Evolutionary conservation across 2,888 invertebrate genomes (phyloP), one percentile per base, ranked within the genome.

Genomic region (Myathropa florea): DNA sequence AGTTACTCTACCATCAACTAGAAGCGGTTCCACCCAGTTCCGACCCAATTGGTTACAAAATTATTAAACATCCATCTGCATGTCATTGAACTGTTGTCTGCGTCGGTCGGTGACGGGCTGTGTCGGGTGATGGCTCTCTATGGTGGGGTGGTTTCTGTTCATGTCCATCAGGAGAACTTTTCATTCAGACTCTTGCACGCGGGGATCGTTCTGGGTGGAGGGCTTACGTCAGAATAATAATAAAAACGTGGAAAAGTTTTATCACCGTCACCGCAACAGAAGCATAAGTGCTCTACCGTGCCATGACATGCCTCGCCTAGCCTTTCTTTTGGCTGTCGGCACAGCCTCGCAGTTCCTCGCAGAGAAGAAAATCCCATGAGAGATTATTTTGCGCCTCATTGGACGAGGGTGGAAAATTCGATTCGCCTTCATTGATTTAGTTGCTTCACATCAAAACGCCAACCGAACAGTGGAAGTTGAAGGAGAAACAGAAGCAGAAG

Each of bases 391-490:
- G 61, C 71, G 86, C 86, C 86, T 83, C 86, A 86, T 86, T 86
- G 86, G 86, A 75, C 79, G 70, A 67, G 86, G 86, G 86, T 86
- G 83, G 86, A 83, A 83, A 81, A 86, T 86, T 86, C 85, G 82
- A 82, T 86, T 83, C 86, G 86, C 78, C 83, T 83, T 86, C 86
- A 86, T 86, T 86, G 86, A 86, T 83, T 86, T 86, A 83, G 86
- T 72, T 65, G 65, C 78, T 73, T 75, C 70, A 76, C 75, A 86
- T 86, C 78, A 86, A 83, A 82, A 82, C 78, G 82, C 33, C 46
- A 46, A 46, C 18, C 46, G 46, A 46, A 18, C 46, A 46, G 46
- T 46, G 46, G 46, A 46, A 33, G 33, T 33, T 33, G 33, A 33
- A 33, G 33, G 33, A 33, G 33, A 33, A 33, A 10, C 33, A 33